Evolutionary conservation across 23 tunicate species (phyloP), one percentile per base, ranked within the genome.

Genomic region (Halocynthia roretzi): DNA sequence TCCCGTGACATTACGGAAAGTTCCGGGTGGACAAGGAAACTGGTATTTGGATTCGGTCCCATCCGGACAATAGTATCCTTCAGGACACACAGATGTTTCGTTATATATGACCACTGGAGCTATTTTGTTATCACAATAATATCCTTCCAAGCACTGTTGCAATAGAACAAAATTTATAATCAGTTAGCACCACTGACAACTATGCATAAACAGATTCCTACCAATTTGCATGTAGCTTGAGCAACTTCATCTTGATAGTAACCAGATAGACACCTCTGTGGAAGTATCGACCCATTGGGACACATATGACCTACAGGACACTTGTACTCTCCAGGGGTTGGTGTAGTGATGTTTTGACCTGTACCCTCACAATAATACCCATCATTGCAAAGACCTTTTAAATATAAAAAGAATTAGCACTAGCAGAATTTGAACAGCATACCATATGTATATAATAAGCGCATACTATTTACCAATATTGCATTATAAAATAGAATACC

Each of bases 101-200:
- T 91, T 91, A 77, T 77, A 91, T 5, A 86, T 75, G 2, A 86
- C 82, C 62, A 92, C 98, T 5, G 98, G 98, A 44, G 68, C 82
- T 56, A 92, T 86, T 5, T 78, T 82, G 87, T 92, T 92, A 85
- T 92, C 92, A 57, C 98, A 92, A 67, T 83, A 92, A 77, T 86
- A 92, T 15, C 92, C 87, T 48, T 71, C 82, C 56, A 22, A 56
- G 63, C 98, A 92, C 98, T 92, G 54, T 12, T 77, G 67, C 14
- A n/a, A 12, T n/a, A 12, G 18, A n/a, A 15, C 2, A 15, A 60
- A 60, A 18, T 68, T 58, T 58, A 58, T 58, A 58, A 58, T 58
- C 5, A 58, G 63, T 58, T 58, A 58, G 1, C 17, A n/a, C 17
- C 63, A 58, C 17, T 15, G 63, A 58, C 15, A 58, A 58, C 63